Base-by-base conservation (phyloP, 1,140 invertebrate genomes). In the Drosophila melanica region DNA sequence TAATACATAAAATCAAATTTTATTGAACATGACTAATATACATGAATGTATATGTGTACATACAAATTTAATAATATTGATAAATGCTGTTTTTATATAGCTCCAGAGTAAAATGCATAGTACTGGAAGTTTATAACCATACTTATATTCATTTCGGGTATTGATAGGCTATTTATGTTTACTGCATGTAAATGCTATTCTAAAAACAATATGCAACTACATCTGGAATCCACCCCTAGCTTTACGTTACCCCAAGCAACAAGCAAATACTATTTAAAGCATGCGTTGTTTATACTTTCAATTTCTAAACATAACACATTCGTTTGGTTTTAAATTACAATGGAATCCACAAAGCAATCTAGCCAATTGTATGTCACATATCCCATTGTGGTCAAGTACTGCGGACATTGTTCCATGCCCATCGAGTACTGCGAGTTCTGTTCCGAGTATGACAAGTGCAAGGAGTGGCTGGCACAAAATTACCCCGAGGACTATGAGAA, bases 371-470 rank as follows among this genome's bases (percentile, higher is more conserved):
- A 93, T 30, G 87, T 95, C 37, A 93, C 87, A 58, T 98, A 98
- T 93, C 98, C 98, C 14, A 89, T 98, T 64, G 95, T 94, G 90
- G 96, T 99, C 18, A 92, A 95, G 50, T 99, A 99, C 93, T 99
- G 98, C 93, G 98, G 97, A 75, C 98, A 98, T 93, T 98, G 97
- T 93, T 95, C 95, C 27, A 96, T 98, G 94, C 97, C 97, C 5
- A 95, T 97, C 89, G 97, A 98, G 95, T 99, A 99, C 92, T 99
- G 98, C 92, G 98, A 99, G 94, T 99, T 97, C 93, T 98, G 98
- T 93, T 97, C 98, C 27, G 97, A 98, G 91, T 98, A 97, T 92
- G 98, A 98, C 65, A 98, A 98, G 93, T 99, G 98, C 91, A 98
- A 98, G 92, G 95, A 96, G 89, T 99, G 98, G 98, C 91, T 99